Evolutionary conservation across 2,113 vertebrate genomes (phyloP).

Genomic region (Tringa solitaria): DNA sequence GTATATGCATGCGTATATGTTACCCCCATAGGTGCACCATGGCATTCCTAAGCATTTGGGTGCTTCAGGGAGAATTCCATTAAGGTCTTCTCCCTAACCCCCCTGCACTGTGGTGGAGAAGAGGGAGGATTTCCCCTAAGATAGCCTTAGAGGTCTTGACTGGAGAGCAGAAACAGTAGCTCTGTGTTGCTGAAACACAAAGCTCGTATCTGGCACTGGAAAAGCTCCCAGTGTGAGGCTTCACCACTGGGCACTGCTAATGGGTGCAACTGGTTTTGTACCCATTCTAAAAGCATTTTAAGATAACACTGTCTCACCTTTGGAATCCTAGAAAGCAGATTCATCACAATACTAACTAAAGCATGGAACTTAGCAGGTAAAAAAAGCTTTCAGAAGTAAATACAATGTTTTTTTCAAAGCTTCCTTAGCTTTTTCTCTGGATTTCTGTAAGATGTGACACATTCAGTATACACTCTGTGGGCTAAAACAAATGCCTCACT

Average conservation of each 20-base stretch:
- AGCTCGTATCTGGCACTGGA: not conserved
- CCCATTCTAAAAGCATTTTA: not conserved
- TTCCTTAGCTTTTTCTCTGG: not conserved
- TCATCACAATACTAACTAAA: not conserved
- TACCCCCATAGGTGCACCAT: rapidly evolving
- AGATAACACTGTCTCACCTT: not conserved
- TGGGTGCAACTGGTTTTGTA: not conserved
- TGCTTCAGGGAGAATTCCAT: not conserved
- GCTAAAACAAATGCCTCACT: not conserved
- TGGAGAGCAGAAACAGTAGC: not conserved
- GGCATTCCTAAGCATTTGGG: not conserved
- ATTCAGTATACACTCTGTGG: not conserved
- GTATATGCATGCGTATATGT: rapidly evolving
- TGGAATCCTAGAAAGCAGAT: not conserved
- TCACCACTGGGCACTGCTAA: not conserved
- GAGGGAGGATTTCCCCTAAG: not conserved
- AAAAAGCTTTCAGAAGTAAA: not conserved
- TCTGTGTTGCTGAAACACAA: not conserved
- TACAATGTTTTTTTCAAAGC: not conserved
- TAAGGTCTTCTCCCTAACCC: not conserved
- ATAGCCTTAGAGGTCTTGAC: not conserved
- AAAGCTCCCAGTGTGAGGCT: not conserved
- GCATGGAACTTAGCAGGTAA: not conserved
- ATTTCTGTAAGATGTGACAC: not conserved
- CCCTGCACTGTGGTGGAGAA: not conserved